Evolutionary conservation across 2,797 vertebrate genomes (phyloP), one percentile per base, ranked within the genome.

Genomic region (Dendrocincla tyrannina): DNA sequence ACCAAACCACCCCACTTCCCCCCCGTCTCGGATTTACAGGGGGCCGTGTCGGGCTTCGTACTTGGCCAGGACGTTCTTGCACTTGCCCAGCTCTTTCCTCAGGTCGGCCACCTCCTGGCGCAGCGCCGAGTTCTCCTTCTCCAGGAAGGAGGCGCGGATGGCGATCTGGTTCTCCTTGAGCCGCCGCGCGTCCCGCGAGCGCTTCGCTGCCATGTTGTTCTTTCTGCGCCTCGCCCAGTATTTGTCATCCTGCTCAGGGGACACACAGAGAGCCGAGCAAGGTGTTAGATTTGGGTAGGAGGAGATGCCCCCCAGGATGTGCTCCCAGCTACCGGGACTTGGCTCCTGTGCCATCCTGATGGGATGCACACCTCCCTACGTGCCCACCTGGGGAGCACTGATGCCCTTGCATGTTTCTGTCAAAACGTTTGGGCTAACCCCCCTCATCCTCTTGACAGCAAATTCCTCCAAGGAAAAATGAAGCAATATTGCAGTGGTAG

Each of bases 111-210:
- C 99, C 97, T 99, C 99, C 88, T 98, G 97, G 93, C 99, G 98
- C 49, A 99, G 98, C 0, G 99, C 99, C 2, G 97, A 96, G 97
- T 99, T 99, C 98, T 99, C 99, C 97, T 99, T 99, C 98, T 99
- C 99, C 96, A 99, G 98, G 95, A 99, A 99, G 2, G 98, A 97
- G 9, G 99, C 99, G 11, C 99, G 98, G 97, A 99, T 99, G 97
- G 99, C 99, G 73, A 99, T 99, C 98, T 99, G 99, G 97, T 99
- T 99, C 98, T 99, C 99, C 98, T 99, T 99, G 91, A 99, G 98
- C 82, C 99, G 97, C 49, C 99, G 98, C 3, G 99, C 99, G 4
- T 99, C 99, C 35, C 99, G 98, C 2, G 99, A 99, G 5, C 99
- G 98, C 97, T 99, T 99, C 30, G 99, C 99, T 0, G 99, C 99